Evolutionary conservation across 2,113 vertebrate species (phyloP).

Genomic region (Anser brachyrhynchus): DNA sequence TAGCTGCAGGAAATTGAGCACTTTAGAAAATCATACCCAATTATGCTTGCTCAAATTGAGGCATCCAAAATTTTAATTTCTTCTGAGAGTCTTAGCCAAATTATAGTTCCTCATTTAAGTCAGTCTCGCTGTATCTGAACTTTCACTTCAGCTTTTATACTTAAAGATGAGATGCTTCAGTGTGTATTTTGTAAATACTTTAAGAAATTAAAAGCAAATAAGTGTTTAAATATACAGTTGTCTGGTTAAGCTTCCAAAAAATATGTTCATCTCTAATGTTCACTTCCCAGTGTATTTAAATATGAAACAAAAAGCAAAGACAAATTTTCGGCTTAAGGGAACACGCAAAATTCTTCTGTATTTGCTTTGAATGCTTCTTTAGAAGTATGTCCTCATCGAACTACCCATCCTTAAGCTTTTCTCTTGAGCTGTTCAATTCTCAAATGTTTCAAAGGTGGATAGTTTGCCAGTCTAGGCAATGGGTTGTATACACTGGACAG

Average conservation of each 20-base stretch:
- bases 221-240: neutral
- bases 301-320: neutral
- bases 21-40: neutral
- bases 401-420: neutral
- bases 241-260: neutral
- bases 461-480: neutral
- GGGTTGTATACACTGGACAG: neutral
- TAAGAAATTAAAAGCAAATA: constrained; percentile 2
- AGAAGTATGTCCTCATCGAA: neutral
- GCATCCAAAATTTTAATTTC: neutral
- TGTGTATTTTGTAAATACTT: neutral
- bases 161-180: neutral
- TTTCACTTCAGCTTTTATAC: constrained; percentile 10
- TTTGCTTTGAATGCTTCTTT: neutral
- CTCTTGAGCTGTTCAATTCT: neutral
- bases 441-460: neutral
- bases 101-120: neutral
- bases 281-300: neutral
- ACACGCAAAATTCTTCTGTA: neutral
- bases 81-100: neutral
- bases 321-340: neutral
- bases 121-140: neutral
- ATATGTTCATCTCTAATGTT: neutral
- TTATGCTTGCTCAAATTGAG: neutral
- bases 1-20: neutral